Conservation (phyloP, 1,140 invertebrate genomes). For the Oedothorax gibbosus region DNA sequence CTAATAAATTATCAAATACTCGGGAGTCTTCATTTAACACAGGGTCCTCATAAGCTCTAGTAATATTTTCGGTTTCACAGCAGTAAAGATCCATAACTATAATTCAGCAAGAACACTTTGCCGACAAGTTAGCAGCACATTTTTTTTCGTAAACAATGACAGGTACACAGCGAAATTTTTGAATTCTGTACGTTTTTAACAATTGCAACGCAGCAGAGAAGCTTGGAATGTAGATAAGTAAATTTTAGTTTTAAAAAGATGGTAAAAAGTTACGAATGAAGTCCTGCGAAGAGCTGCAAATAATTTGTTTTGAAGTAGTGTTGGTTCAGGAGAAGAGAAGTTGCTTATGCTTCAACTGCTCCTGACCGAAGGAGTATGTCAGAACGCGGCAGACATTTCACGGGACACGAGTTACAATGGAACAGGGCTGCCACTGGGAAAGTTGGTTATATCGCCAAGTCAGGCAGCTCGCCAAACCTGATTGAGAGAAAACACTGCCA, state of each 20-base stretch:
- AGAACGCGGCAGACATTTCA: not conserved
- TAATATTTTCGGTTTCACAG: slow-evolving; percentile 46
- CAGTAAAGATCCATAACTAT: slow-evolving; percentile 52
- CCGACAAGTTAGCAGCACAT: slow-evolving; percentile 33
- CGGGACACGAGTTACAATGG: not conserved
- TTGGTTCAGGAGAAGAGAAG: slow-evolving; percentile 21
- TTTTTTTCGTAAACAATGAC: slow-evolving; percentile 37
- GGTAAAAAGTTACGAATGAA: not conserved
- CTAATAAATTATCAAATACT: slow-evolving; percentile 85
- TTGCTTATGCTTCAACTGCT: slow-evolving; percentile 1
- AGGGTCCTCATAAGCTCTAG: slow-evolving; percentile 75
- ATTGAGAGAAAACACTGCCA: not conserved
- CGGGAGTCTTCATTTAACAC: slow-evolving; percentile 81
- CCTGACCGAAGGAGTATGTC: slow-evolving; percentile 22
- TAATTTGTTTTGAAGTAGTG: slow-evolving; percentile 7
- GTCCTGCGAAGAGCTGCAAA: not conserved
- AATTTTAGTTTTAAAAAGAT: not conserved
- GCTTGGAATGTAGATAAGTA: slow-evolving; percentile 14
- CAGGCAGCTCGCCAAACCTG: not conserved
- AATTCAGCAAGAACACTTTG: not conserved
- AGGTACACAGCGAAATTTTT: slow-evolving; percentile 33
- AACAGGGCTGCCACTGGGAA: slow-evolving; percentile 1
- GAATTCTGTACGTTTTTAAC: not conserved
- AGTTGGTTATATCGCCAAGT: slow-evolving; percentile 21
- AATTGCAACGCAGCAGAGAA: slow-evolving; percentile 2